These are phyloP conservation scores for Enteromius mattozi DNA, from an alignment of 2,797 vertebrate species.

Conservation along the genomic window DNA sequence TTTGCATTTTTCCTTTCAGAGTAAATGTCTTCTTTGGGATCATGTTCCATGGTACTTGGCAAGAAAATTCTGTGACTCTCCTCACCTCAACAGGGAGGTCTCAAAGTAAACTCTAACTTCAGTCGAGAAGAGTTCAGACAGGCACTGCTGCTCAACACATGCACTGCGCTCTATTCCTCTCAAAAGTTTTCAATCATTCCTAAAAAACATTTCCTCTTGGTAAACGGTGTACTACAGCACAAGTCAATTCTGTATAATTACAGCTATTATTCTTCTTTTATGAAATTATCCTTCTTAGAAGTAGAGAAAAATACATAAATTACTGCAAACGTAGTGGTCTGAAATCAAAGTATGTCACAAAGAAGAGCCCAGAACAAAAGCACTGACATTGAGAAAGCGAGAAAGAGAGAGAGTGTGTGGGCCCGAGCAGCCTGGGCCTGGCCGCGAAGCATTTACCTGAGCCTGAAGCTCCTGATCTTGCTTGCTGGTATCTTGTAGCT, in stretches of 20 bases:
- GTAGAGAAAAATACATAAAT: constrained; percentile 34
- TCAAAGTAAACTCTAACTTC: constrained; percentile 19
- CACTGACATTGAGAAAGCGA: constrained; percentile 41
- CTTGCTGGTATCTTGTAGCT: constrained; percentile 68
- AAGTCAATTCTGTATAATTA: constrained; percentile 21
- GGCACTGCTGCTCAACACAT: constrained; percentile 11
- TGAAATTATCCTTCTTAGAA: constrained; percentile 7
- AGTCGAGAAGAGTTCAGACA: constrained; percentile 30
- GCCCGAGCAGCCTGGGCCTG: constrained; percentile 69
- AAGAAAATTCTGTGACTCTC: constrained; percentile 7
- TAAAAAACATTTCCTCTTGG: neutral
- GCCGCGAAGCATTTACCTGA: constrained; percentile 78
- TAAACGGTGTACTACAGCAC: constrained; percentile 4
- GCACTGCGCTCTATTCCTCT: neutral
- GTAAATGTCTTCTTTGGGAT: constrained; percentile 22
- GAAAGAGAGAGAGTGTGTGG: constrained; percentile 60
- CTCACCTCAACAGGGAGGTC: constrained; percentile 8
- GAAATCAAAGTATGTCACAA: constrained; percentile 23
- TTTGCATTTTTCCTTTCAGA: constrained; percentile 5
- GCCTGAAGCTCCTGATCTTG: constrained; percentile 73
- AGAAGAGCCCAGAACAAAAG: constrained; percentile 17
- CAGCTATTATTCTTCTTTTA: constrained; percentile 2
- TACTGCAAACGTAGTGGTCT: constrained; percentile 12
- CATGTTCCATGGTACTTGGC: constrained; percentile 19
- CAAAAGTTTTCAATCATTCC: neutral